Base-by-base conservation (phyloP, 1,140 invertebrate genomes). In the Listronotus bonariensis region DNA sequence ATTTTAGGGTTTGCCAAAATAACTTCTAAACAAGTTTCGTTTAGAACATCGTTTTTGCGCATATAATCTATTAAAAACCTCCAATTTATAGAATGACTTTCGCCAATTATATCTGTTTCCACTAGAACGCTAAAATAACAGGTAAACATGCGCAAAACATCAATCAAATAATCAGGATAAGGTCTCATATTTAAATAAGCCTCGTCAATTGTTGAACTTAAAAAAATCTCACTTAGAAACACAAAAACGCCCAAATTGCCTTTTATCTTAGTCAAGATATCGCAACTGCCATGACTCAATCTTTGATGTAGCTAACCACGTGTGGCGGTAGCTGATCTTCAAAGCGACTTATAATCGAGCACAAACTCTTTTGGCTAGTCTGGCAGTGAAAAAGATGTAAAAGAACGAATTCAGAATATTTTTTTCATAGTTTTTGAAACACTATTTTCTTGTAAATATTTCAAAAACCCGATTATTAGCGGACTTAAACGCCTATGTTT, bases 331-430 rank as follows among this genome's bases (percentile, higher is more conserved):
- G 17, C 6, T 38, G 34, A 1, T 43, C 56, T 0, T 5, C 2
- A 15, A 49, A 38, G 10, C 43, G 61, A 49, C 56, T 11, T 31
- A 68, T 40, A n/a, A 70, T 18, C 1, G n/a, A 17, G 34, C n/a
- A 9, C 40, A 71, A 62, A 15, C 40, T 40, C 6, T 8, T 20
- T 7, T 49, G n/a, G 36, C 43, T 26, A n/a, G 70, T 74, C 60
- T 76, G 72, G 11, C 52, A 53, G 64, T 76, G 75, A 15, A 73
- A 69, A 36, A 77, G 60, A 68, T 73, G 73, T 8, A 74, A 34
- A 41, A 77, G 56, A 15, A 69, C 67, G 53, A 70, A 71, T 54
- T 71, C 68, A 0, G 72, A 11, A 65, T 76, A 77, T 36, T 57
- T 49, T n/a, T 46, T 70, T 72, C 3, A 70, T 15, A 46, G 14